Conservation (phyloP, 2,888 invertebrate species). For the Drosophila hamatofila region DNA sequence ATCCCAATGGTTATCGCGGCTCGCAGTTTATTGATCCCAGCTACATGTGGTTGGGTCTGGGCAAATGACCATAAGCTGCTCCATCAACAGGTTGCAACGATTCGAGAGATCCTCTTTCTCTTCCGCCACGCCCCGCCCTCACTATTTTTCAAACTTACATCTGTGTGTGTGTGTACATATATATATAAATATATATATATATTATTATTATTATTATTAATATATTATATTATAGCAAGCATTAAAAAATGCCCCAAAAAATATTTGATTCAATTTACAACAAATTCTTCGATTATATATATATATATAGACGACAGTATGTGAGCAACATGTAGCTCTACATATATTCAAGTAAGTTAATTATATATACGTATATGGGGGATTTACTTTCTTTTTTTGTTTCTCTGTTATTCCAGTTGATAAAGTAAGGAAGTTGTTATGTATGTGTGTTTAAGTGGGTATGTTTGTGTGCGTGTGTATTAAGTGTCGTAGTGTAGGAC, state of each 20-base stretch:
- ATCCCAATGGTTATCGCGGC: constrained; percentile 87
- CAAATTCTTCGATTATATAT: not conserved
- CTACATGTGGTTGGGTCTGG: constrained; percentile 89
- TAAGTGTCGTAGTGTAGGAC: not conserved
- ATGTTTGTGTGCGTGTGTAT: too few species aligned
- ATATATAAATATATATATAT: constrained; percentile 7
- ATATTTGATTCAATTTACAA: constrained; percentile 17
- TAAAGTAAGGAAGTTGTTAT: not conserved
- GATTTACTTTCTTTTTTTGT: too few species aligned
- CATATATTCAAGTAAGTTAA: constrained; percentile 5
- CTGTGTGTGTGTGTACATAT: constrained; percentile 36
- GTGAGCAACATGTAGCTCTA: not conserved
- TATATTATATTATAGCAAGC: constrained; percentile 24
- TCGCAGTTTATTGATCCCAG: constrained; percentile 89
- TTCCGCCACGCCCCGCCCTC: constrained; percentile 6
- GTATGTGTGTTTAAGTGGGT: not conserved
- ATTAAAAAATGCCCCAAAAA: constrained; percentile 25
- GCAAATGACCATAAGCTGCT: constrained; percentile 81
- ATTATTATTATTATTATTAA: constrained; percentile 7
- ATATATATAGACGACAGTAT: not conserved
- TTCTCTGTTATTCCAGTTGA: not conserved
- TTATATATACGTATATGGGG: not conserved
- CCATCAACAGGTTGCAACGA: constrained; percentile 40
- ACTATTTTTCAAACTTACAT: constrained; percentile 10
- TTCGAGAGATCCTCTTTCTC: constrained; percentile 30